Base-by-base conservation (phyloP, 2,797 vertebrate species). In the Delichon dasypus region DNA sequence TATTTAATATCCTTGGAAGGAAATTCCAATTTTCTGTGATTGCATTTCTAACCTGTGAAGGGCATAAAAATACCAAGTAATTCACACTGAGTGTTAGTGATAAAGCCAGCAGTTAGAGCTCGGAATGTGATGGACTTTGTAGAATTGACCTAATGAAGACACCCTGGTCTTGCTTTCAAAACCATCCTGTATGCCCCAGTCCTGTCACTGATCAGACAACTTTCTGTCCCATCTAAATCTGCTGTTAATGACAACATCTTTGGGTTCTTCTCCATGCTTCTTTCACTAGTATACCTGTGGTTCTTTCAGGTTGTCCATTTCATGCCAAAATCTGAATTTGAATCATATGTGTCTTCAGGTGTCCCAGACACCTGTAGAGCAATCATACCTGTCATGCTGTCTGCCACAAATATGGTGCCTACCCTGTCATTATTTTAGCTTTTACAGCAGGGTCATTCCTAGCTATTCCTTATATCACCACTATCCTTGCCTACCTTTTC, bases 221-320 rank as follows among this genome's bases (percentile, higher is more conserved):
- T 15, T 68, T 16, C 13, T 60, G 18, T 68, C 38, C 38, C 23
- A 10, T 55, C 71, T 89, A 42, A 60, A 34, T 60, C 32, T 53
- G 30, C 16, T 66, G 18, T 45, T 79, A 44, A 55, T 45, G 45
- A 30, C 26, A 82, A 7, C 16, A 48, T 9, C 8, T 61, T 68
- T 88, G 45, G 19, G 29, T n/a, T 9, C 14, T 62, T 67, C 29
- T 72, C 74, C 16, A 7, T 34, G 11, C 30, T 87, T 61, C 18
- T 85, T 16, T 61, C 32, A 30, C n/a, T 67, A 16, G 4, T 0
- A 0, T 16, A 44, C 3, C 13, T n/a, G 7, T 0, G 2, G 8
- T 67, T 65, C 15, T 61, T 89, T 44, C 26, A 76, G 20, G 53
- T 44, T 74, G 27, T 42, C 17, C 12, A 8, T 21, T 11, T 44